Percentiles rank a stretch among this genome's conserved stretches.
Evolutionary conservation across 2,113 vertebrate genomes (phyloP).

Genomic region (Potamarius usumacintae): DNA sequence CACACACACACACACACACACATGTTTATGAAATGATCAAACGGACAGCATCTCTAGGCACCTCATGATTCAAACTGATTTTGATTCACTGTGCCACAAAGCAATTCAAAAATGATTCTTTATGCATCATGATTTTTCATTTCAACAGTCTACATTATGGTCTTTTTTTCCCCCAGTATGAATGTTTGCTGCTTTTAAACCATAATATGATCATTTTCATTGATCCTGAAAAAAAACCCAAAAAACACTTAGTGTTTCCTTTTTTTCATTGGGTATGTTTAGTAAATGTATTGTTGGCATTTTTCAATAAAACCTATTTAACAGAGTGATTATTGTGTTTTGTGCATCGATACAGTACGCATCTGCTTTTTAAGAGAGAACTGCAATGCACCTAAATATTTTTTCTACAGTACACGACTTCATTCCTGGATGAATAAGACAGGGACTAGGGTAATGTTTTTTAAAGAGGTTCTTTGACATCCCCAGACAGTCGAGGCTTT

Average conservation of each 20-base stretch:
- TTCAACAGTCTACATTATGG: background rate
- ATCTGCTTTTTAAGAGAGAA: background rate
- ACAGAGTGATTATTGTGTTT: background rate
- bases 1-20: constrained; percentile 14
- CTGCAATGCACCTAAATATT: background rate
- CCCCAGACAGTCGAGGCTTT: background rate
- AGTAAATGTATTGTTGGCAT: background rate
- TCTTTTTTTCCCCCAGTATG: background rate
- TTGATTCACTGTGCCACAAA: background rate
- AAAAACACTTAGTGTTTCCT: background rate
- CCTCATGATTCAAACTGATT: background rate
- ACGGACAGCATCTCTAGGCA: constrained; percentile 10
- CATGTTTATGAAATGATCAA: background rate
- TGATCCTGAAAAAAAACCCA: background rate
- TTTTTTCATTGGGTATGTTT: background rate
- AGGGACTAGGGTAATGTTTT: background rate
- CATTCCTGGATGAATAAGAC: background rate
- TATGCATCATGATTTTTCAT: constrained; percentile 20
- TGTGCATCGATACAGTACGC: background rate
- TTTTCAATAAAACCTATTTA: background rate
- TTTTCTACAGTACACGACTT: background rate
- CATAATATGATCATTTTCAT: background rate
- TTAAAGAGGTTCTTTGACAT: background rate
- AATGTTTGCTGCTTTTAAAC: background rate
- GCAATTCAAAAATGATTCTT: constrained; percentile 3